Evolutionary conservation across 1,140 invertebrate species (phyloP).

Genomic region (Hormaphis cornu): DNA sequence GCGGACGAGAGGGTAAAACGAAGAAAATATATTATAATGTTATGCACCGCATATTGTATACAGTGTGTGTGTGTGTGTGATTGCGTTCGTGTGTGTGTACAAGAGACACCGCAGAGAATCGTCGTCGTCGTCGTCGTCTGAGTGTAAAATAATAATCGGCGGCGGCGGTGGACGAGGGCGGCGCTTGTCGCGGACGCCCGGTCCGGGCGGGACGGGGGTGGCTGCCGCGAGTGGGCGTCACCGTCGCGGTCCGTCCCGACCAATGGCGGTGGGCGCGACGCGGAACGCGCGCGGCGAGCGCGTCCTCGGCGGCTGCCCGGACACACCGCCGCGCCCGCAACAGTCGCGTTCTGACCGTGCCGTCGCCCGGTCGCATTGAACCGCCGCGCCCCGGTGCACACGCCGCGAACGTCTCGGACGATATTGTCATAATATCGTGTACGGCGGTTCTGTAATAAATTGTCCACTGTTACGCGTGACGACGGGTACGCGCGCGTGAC

Average conservation of each 20-base stretch:
- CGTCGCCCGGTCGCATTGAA: background rate
- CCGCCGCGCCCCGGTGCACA: background rate
- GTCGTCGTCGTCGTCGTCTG: background rate
- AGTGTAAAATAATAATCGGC: too few species aligned
- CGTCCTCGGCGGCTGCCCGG: background rate
- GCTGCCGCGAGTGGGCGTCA: background rate
- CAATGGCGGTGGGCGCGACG: background rate
- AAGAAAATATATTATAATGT: background rate
- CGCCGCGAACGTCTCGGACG: background rate
- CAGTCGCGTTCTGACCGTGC: constrained; percentile 27
- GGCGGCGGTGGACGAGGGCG: background rate
- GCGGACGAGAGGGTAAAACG: background rate
- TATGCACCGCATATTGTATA: background rate
- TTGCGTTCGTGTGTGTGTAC: too few species aligned
- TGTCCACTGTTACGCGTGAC: background rate
- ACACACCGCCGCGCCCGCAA: constrained; percentile 14
- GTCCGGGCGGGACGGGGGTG: constrained; percentile 1
- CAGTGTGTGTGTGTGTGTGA: too few species aligned
- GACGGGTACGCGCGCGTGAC: too few species aligned
- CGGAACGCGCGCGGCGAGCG: background rate
- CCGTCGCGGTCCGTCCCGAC: background rate
- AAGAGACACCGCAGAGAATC: background rate
- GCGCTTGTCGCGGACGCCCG: background rate
- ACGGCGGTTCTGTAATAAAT: background rate
- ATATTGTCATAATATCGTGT: too few species aligned